Conservation (phyloP, 2,797 vertebrate species). For the Anguilla anguilla region DNA sequence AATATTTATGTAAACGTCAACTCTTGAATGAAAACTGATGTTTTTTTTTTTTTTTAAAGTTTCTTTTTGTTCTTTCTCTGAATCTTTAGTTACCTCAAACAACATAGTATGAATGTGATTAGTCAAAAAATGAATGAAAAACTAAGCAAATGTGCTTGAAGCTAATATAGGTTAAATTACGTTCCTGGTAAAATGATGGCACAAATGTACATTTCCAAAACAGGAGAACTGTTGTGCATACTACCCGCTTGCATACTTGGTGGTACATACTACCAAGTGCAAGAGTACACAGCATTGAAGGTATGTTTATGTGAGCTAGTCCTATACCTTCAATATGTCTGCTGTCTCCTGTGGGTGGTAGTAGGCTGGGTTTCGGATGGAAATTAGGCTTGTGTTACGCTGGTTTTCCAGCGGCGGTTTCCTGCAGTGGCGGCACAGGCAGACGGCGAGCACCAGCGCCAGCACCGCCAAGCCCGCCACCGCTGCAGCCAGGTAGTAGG, state of each 20-base stretch:
- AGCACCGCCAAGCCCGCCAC: slow-evolving; percentile 60
- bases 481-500: slow-evolving; percentile 58
- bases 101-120: neutral
- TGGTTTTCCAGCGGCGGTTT: slow-evolving; percentile 30
- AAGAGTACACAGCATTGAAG: neutral
- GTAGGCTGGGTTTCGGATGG: slow-evolving; percentile 73
- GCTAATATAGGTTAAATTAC: neutral
- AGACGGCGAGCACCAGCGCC: slow-evolving; percentile 59
- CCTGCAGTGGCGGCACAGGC: slow-evolving; percentile 60
- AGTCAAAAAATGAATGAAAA: neutral
- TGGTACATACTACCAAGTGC: neutral
- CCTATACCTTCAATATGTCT: neutral
- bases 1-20: neutral
- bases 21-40: neutral
- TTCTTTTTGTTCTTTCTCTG: neutral
- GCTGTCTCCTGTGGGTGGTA: neutral
- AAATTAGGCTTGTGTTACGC: slow-evolving; percentile 44
- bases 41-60: neutral
- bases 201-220: neutral
- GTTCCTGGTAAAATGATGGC: neutral
- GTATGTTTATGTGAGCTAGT: neutral
- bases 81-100: neutral
- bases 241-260: neutral
- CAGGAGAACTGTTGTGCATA: neutral
- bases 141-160: neutral